Evolutionary conservation across 1,140 invertebrate genomes (phyloP).

Genomic region (Gerris buenoi): DNA sequence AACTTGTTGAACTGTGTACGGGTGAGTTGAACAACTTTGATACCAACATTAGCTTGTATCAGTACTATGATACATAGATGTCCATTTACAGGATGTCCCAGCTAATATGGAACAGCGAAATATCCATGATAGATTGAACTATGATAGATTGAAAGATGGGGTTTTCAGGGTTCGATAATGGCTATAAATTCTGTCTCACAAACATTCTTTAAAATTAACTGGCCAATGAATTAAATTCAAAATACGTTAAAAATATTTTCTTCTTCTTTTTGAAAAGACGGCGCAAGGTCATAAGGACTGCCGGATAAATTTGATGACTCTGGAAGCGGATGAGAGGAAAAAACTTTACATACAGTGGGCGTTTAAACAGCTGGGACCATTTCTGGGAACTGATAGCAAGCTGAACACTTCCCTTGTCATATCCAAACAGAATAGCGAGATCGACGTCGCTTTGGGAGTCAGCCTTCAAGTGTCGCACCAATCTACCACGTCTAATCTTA

Average conservation of each 20-base stretch:
- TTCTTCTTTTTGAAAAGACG: slow-evolving; percentile 28
- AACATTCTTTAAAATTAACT: too few relatives aligned
- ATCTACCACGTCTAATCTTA: slow-evolving; percentile 26
- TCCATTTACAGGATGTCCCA: too few relatives aligned
- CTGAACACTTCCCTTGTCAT: slow-evolving; percentile 31
- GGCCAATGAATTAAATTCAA: too few relatives aligned
- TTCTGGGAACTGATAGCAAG: slow-evolving; percentile 30
- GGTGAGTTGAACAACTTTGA: too few relatives aligned
- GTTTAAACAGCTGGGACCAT: slow-evolving; percentile 36
- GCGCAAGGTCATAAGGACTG: slow-evolving; percentile 38
- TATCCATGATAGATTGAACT: too few relatives aligned
- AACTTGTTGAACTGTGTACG: too few relatives aligned
- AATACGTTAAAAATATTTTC: not conserved
- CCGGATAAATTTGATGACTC: slow-evolving; percentile 35
- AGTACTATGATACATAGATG: too few relatives aligned
- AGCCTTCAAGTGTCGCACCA: slow-evolving; percentile 27
- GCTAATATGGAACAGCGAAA: too few relatives aligned
- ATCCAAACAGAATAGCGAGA: slow-evolving; percentile 32
- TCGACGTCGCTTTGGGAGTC: slow-evolving; percentile 34
- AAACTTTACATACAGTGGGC: slow-evolving; percentile 38
- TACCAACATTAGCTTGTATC: too few relatives aligned
- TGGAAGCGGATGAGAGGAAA: slow-evolving; percentile 34
- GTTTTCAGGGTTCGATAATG: too few relatives aligned
- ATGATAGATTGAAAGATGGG: too few relatives aligned
- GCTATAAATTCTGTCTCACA: too few relatives aligned